A percentile compares a stretch with the other conserved stretches of the same genome.
Conservation (phyloP, 2,888 invertebrate genomes). For the Megamerina dolium region DNA sequence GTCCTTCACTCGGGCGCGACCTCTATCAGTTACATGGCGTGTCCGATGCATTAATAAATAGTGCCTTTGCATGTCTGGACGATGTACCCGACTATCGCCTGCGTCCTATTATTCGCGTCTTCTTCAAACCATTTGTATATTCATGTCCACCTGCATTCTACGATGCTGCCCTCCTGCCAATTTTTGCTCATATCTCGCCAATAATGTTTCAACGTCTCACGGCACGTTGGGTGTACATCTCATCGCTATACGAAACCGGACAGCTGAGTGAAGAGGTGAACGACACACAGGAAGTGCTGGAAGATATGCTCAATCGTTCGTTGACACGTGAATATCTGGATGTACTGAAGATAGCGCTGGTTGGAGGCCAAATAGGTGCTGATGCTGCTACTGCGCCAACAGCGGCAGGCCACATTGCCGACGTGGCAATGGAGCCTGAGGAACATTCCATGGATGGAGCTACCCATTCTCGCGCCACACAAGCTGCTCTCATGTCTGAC, state of each 20-base stretch:
- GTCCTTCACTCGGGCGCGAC: conserved; percentile 75
- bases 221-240: conserved; percentile 73
- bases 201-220: conserved; percentile 66
- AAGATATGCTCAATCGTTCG: conserved; percentile 79
- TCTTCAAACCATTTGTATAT: conserved; percentile 78
- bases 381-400: conserved; percentile 23
- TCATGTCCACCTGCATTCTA: conserved; percentile 81
- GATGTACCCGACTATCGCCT: conserved; percentile 80
- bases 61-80: conserved; percentile 52
- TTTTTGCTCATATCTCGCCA: conserved; percentile 71
- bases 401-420: conserved; percentile 21
- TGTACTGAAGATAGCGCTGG: conserved; percentile 67
- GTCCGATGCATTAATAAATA: conserved; percentile 65
- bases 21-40: conserved; percentile 74
- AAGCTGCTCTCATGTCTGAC: conserved; percentile 57
- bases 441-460: conserved; percentile 66
- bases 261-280: conserved; percentile 67
- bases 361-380: conserved; percentile 59
- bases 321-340: conserved; percentile 85
- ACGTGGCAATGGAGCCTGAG: conserved; percentile 58
- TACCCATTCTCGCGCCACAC: conserved; percentile 51
- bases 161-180: conserved; percentile 68
- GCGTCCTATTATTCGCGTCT: conserved; percentile 74
- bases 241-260: conserved; percentile 68
- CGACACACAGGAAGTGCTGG: conserved; percentile 76